These are phyloP conservation scores for Caenorhabditis japonica DNA, from an alignment of 2,888 invertebrate genomes.

Conservation along the genomic window DNA sequence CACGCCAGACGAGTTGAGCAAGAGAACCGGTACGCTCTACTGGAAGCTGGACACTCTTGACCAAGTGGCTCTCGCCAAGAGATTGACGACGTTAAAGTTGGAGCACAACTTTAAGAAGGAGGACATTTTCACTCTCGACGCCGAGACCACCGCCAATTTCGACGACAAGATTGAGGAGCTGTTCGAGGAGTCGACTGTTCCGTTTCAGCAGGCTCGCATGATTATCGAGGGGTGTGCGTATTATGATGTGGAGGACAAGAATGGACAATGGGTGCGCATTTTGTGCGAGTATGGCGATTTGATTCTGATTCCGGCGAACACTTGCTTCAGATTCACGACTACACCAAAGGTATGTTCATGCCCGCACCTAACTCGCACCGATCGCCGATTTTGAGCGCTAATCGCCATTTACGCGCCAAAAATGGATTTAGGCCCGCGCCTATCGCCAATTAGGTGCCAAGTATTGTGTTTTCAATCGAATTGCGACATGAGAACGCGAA, in stretches of 20 bases:
- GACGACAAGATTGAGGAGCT: conserved; percentile 75
- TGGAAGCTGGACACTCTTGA: conserved; percentile 80
- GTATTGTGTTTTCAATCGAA: no score
- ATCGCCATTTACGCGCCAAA: no score
- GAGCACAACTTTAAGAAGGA: conserved; percentile 74
- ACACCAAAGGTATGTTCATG: conserved; percentile 75
- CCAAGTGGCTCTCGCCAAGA: conserved; percentile 68
- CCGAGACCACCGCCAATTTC: conserved; percentile 72
- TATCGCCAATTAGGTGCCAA: no score
- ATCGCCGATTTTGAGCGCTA: no score
- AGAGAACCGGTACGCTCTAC: conserved; percentile 88
- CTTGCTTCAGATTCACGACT: conserved; percentile 92
- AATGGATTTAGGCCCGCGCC: no score
- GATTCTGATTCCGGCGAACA: conserved; percentile 92
- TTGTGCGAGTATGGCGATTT: conserved; percentile 88
- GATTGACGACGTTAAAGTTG: conserved; percentile 73
- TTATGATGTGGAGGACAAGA: conserved; percentile 74
- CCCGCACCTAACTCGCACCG: no score
- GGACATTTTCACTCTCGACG: conserved; percentile 76
- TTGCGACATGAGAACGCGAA: no score
- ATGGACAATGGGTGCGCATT: conserved; percentile 93
- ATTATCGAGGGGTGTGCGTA: conserved; percentile 75
- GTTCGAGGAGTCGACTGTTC: conserved; percentile 72
- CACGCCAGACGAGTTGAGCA: conserved; percentile 83
- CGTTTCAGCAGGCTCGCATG: conserved; percentile 73